Evolutionary conservation across 2,888 invertebrate species (phyloP).

Genomic region (Hypomecis atomaria): DNA sequence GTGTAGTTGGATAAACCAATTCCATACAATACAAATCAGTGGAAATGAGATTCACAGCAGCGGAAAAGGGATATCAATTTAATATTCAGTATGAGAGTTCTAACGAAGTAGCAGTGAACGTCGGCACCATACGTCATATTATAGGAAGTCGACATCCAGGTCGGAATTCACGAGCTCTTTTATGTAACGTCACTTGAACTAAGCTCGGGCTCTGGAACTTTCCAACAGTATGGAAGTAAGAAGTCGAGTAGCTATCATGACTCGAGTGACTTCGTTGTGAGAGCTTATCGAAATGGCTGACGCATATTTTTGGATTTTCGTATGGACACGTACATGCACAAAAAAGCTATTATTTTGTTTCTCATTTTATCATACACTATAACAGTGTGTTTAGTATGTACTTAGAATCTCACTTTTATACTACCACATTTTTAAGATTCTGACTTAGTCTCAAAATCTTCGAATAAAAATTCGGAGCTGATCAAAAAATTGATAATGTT

Average conservation of each 20-base stretch:
- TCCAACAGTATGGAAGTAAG: conserved; percentile 64
- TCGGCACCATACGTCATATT: conserved; percentile 53
- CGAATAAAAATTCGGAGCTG: too few species aligned
- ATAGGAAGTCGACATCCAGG: conserved; percentile 53
- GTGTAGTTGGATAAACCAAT: conserved; percentile 65
- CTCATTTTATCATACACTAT: too few species aligned
- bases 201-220: conserved; percentile 61
- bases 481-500: too few species aligned
- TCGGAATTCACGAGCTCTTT: conserved; percentile 62
- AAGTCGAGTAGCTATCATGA: conserved; percentile 60
- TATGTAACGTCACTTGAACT: conserved; percentile 67
- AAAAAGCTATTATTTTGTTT: neutral
- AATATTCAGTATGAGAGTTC: conserved; percentile 53
- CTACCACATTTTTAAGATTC: too few species aligned
- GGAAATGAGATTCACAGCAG: conserved; percentile 54
- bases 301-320: conserved; percentile 5
- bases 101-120: conserved; percentile 52
- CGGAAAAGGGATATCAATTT: conserved; percentile 57
- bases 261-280: conserved; percentile 38
- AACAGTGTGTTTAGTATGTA: too few species aligned
- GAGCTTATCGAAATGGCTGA: conserved; percentile 35
- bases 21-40: conserved; percentile 63
- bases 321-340: neutral
- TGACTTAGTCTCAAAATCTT: too few species aligned
- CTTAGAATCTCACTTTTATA: too few species aligned